Base-by-base conservation (phyloP, 2,888 invertebrate genomes). In the Rhodophaea formosa region DNA sequence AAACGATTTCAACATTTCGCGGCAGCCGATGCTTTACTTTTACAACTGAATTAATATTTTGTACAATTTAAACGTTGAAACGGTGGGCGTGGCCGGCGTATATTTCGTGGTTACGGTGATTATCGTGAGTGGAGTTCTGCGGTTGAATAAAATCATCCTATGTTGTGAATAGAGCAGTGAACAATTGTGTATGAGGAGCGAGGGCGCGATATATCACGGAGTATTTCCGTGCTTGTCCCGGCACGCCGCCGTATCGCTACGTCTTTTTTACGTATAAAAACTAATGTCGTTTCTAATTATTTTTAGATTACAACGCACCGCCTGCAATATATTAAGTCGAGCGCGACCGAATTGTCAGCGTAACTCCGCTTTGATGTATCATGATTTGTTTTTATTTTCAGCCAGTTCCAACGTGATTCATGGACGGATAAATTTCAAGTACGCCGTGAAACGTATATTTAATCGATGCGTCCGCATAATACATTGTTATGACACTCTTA, bases 221-320 rank as follows among this genome's bases (percentile, higher is more conserved):
- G 82, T 89, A 91, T 91, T 90, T 90, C 84, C 84, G 90, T 89
- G 77, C 85, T 62, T 71, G 78, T 74, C 78, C 75, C 79, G 74
- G 63, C 77, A 75, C 75, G 75, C 74, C 72, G 75, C 77, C 76
- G 75, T 78, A 82, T 80, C 79, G 72, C 78, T 79, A 78, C 80
- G 79, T 85, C 84, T 89, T 89, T 89, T 91, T 90, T 89, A 90
- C 84, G 85, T 84, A 84, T 88, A 89, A 91, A 90, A 90, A 91
- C 90, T 86, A 89, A 89, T 89, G 89, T 88, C 88, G 80, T 80
- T 79, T 86, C 88, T 91, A 90, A 91, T 91, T 91, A 91, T 91
- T 91, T 91, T 89, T 91, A 89, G 90, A 90, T 90, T 88, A 88
- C 83, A 89, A 86, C 89, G 86, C 82, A 86, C 87, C 88, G 89